These are phyloP conservation scores for Phaethon lepturus DNA, from an alignment of 2,113 vertebrate genomes.

Conservation along the genomic window DNA sequence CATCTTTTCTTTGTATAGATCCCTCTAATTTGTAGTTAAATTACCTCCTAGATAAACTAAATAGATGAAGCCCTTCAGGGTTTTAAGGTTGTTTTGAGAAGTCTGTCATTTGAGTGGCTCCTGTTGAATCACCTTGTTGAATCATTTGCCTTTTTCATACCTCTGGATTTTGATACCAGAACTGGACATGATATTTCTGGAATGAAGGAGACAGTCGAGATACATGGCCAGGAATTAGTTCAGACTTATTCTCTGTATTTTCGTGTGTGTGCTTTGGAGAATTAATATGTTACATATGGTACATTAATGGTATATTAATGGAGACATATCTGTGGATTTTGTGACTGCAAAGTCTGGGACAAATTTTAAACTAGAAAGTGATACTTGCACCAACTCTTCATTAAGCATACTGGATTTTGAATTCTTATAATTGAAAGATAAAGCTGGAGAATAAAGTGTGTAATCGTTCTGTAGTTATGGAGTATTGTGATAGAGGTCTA, in stretches of 20 bases:
- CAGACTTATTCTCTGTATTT: background rate
- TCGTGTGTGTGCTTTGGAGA: background rate
- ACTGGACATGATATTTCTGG: background rate
- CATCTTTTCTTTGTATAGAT: background rate
- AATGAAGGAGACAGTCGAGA: background rate
- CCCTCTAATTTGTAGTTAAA: background rate
- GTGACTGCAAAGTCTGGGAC: background rate
- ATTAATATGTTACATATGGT: background rate
- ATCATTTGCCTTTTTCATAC: background rate
- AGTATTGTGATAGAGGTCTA: background rate
- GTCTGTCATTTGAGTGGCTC: background rate
- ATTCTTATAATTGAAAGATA: background rate
- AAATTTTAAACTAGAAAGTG: background rate
- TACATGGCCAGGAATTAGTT: background rate
- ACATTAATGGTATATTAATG: background rate
- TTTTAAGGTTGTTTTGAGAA: background rate
- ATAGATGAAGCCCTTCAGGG: rapidly evolving
- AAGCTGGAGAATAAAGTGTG: background rate
- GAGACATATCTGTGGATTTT: background rate
- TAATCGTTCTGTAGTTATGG: background rate
- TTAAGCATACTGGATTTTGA: background rate
- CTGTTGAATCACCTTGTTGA: background rate
- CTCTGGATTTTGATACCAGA: background rate
- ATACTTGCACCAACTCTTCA: background rate
- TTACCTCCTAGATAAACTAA: background rate